Base-by-base conservation (phyloP, 2,113 vertebrate genomes). In the Beaufortia kweichowensis region DNA sequence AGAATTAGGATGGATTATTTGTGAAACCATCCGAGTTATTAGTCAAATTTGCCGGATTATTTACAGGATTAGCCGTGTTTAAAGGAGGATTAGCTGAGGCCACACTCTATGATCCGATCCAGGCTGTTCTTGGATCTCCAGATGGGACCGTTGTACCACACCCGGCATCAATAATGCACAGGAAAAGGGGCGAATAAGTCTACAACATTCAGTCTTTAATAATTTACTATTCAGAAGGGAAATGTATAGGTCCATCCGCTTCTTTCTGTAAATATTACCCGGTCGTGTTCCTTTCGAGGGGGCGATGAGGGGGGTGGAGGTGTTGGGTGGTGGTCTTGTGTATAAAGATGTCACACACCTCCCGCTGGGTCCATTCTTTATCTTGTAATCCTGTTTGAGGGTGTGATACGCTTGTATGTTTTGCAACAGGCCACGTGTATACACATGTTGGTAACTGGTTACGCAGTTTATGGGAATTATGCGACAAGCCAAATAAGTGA, bases 81-180 rank as follows among this genome's bases (percentile, higher is more conserved):
- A 35, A 59, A 48, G 57, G 7, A 41, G 56, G 35, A 31, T 74
- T 62, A 74, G 57, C 56, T 46, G 3, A 0, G 19, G 56, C 82
- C 84, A 84, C 84, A 78, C 78, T 56, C 85, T 87, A 83, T 87
- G 84, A 86, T 89, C 88, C 84, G n/a, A 21, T 83, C 85, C 57
- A 62, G 66, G 19, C 35, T 48, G 80, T 88, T 86, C 84, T n/a
- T 67, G 59, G 70, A 15, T 55, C 84, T 89, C 88, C 90, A 91
- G 88, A 91, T 91, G 88, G 90, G 90, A 78, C 89, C 90, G 87
- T 91, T 91, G 91, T 90, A 77, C 86, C 76, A 81, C 79, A 28
- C 84, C 87, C 82, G 46, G 85, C 87, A 90, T 91, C 88, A 91
- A 92, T 92, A 91, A 91, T 92, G 91, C 86, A 91, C 86, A 4